Evolutionary conservation across 1,140 invertebrate species (phyloP), one percentile per base, ranked within the genome.

Genomic region (Bombyx mandarina): DNA sequence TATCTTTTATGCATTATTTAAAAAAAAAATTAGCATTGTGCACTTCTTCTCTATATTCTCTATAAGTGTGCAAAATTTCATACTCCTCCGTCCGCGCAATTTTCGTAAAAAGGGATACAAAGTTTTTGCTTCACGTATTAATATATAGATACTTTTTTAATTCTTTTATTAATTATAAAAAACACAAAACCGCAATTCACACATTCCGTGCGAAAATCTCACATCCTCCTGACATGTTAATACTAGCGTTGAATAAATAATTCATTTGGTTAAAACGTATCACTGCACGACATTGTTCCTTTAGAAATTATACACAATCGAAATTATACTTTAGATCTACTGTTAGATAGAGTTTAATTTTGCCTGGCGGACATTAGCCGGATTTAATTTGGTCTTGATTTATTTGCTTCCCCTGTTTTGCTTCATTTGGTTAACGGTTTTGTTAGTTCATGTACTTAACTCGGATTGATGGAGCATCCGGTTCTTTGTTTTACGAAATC

Each of bases 231-330:
- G 79, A 80, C 81, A 81, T 83, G 80, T 81, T 79, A 83, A 83
- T 83, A 74, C 72, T 59, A 75, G 70, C 71, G 57, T 73, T 77
- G 80, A 81, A 83, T 83, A 83, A 83, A 83, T 81, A 80, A 83
- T 83, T 81, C 75, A 76, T 80, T 58, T 75, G 73, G 12, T 78
- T 71, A 79, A 79, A 71, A 73, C 72, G 73, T 78, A 79, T 82
- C 77, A 67, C 72, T 73, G 50, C 50, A 35, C 26, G 26, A 35
- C 42, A 51, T 51, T 35, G 26, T 26, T 35, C 26, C 42, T 22
- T 35, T 35, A 35, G 3, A 35, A 26, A 35, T 51, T 10, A 26
- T 6, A 8, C 8, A 26, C 50, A 35, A 51, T 8, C 42, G 8
- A 8, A 10, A 51, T 35, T 51, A 51, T 8, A 51, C 50, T 35